Evolutionary conservation across 2,797 vertebrate species (phyloP), one percentile per base, ranked within the genome.

Genomic region (Helostoma temminkii): DNA sequence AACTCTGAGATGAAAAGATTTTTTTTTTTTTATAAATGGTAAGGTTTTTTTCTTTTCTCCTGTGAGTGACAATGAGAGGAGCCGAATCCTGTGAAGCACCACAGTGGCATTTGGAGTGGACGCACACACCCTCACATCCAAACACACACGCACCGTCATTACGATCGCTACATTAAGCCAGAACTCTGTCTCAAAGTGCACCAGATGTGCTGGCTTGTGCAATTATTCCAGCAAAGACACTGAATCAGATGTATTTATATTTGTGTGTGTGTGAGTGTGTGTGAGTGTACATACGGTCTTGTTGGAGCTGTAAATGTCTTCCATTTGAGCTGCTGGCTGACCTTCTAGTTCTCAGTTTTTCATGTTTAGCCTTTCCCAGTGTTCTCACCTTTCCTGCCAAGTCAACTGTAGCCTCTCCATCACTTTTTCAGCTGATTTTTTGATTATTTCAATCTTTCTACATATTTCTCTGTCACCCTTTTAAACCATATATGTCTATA

Each of bases 101-200:
- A 60, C 78, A 32, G 74, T 92, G 93, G 92, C 90, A 93, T 94
- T 94, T 93, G 86, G 88, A 93, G 89, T 85, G 88, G 81, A 90
- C 78, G 75, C 72, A 64, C 82, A 56, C 68, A 36, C 60, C 36
- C 63, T 24, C 53, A 46, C 49, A 41, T 63, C 42, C 54, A 63
- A 47, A 46, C 52, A 76, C 48, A 78, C 80, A 75, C 84, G 70
- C 80, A 73, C 82, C 62, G 78, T 90, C 88, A 93, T 92, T 92
- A 92, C 88, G 90, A 89, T 92, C 76, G 82, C 87, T 69, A 84
- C 86, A 70, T 77, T 37, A 78, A 86, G 91, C 90, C 92, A 89
- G 80, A 91, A 90, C 92, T 91, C 90, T 41, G 87, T 93, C 90
- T 93, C 91, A 93, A 93, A 93, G 93, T 93, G 90, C 93, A 93